phyloP scores from a whole-genome alignment of 2,113 vertebrate species.

The Falco punctatus region DNA sequence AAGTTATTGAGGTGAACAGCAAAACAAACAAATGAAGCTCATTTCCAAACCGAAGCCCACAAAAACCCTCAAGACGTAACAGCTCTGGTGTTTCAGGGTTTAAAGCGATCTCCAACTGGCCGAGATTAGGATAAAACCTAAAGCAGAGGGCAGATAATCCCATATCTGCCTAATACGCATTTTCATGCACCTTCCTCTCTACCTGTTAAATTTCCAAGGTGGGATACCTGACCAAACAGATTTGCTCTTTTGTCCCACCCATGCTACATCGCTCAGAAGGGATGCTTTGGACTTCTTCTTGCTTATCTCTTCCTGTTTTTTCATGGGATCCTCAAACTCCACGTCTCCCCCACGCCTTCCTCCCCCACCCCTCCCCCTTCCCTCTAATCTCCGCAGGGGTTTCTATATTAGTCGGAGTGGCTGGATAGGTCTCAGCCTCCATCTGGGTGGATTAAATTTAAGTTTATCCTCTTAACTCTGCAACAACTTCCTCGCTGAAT shows the following conservation, averaged over 20 bases:
- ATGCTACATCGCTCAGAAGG: neutral
- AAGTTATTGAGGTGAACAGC: slow-evolving; percentile 6
- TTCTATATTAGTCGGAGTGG: slow-evolving; percentile 58
- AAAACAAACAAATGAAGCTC: neutral
- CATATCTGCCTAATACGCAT: neutral
- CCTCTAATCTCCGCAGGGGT: slow-evolving; percentile 23
- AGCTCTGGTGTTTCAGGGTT: slow-evolving; percentile 2
- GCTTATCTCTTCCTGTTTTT: neutral
- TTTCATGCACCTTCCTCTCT: neutral
- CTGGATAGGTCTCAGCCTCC: slow-evolving; percentile 42
- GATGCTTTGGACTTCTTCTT: neutral
- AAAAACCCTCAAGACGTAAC: neutral
- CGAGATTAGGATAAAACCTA: neutral
- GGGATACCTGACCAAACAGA: neutral
- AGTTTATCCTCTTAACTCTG: slow-evolving; percentile 68
- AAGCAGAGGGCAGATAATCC: slow-evolving; percentile 17
- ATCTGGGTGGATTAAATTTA: slow-evolving; percentile 64
- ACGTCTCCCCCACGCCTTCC: neutral
- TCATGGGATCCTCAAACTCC: no score
- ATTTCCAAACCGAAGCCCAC: slow-evolving; percentile 3
- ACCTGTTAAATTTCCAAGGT: neutral
- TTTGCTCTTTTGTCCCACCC: neutral
- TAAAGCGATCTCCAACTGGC: slow-evolving; percentile 20
- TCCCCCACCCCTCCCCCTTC: neutral
- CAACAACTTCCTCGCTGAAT: neutral